Conservation (phyloP, 2,888 invertebrate genomes). For the Lasioglossum figueresi region DNA sequence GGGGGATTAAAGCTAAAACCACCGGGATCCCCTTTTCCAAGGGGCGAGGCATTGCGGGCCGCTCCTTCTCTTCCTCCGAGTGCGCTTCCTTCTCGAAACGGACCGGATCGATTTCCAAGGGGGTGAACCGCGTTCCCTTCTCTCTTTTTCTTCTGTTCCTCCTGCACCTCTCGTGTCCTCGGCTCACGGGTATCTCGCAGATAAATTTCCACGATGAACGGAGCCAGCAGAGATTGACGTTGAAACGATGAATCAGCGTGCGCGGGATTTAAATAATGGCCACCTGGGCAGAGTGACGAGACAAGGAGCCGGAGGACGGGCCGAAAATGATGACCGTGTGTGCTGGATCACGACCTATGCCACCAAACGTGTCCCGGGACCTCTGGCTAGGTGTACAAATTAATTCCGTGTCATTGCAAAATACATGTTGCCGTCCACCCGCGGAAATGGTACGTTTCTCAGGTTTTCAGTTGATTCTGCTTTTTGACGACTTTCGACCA, state of each 20-base stretch:
- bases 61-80: conserved; percentile 29
- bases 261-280: conserved; percentile 63
- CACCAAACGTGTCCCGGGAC: conserved; percentile 28
- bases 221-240: conserved; percentile 57
- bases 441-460: background rate
- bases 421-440: background rate
- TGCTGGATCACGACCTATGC: conserved; percentile 27
- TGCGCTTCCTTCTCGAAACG: conserved; percentile 33
- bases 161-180: conserved; percentile 8
- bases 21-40: conserved; percentile 68
- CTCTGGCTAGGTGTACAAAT: background rate
- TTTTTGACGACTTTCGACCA: background rate
- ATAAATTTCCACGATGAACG: conserved; percentile 54
- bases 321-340: conserved; percentile 37
- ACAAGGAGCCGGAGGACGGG: background rate
- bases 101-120: conserved; percentile 53
- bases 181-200: background rate
- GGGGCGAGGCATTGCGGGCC: conserved; percentile 50
- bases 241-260: conserved; percentile 65
- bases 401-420: background rate
- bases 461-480: background rate
- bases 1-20: conserved; percentile 77
- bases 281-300: conserved; percentile 41
- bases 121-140: conserved; percentile 22
- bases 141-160: background rate